Base-by-base conservation (phyloP, 2,797 vertebrate species). In the Darevskia mixta region DNA sequence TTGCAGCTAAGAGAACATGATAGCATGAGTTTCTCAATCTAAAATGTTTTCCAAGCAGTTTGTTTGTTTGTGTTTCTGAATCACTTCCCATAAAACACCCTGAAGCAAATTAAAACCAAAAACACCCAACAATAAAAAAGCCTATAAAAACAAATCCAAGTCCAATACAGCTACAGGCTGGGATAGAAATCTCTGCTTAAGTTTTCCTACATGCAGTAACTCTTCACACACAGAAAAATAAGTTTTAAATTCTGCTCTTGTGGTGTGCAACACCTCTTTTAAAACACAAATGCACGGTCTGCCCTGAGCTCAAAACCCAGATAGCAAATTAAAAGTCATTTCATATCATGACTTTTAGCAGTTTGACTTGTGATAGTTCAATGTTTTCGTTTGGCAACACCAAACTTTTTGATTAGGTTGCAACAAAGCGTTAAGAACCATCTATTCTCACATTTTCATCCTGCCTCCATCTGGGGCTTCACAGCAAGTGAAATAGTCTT, bases 1-100 rank as follows among this genome's bases (percentile, higher is more conserved):
- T 41, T 91, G 87, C 96, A 96, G 95, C 32, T 75, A 81, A 49
- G 88, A 95, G 94, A 93, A 91, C 87, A 96, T 85, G 92, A 45
- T 88, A 94, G 72, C 43, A 91, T 66, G 8, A 45, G 4, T 38
- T 72, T 58, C 64, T 72, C 11, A 71, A 35, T 76, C 89, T 71
- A 71, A 76, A 91, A 43, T 17, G 85, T 43, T 7, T 11, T 85
- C 85, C 5, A 71, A 38, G 32, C 61, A 61, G 27, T 61, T 20
- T 64, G 61, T 64, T 64, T 64, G 17, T 64, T 64, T 64, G 6
- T 61, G 82, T 2, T 41, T 64, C 66, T 75, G 73, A 81, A 35
- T n/a, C 67, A 67, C 20, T 64, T 64, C 61, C 20, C 61, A 64
- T 64, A 64, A 64, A 64, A 23, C 61, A 64, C 5, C 61, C 61